phyloP scores from a whole-genome alignment of 92 coral and sea anemone genomes.

The Porites lobata region DNA sequence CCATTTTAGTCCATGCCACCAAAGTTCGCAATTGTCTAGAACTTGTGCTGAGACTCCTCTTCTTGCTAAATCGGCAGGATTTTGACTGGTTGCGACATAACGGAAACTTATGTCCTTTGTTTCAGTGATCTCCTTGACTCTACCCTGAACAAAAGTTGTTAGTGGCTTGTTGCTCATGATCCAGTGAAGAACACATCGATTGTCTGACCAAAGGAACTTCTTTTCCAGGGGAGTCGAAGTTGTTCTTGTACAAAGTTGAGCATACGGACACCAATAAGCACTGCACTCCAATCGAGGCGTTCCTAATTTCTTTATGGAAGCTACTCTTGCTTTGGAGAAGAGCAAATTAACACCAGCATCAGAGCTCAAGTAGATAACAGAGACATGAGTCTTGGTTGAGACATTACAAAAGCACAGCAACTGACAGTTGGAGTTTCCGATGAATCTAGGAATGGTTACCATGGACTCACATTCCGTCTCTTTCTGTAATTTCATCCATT shows the following conservation, averaged over 20 bases:
- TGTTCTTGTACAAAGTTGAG: not conserved
- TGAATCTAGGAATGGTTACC: too few species aligned
- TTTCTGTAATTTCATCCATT: too few species aligned
- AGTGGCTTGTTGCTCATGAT: constrained; percentile 28
- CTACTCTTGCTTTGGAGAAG: too few species aligned
- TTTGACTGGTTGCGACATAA: constrained; percentile 2
- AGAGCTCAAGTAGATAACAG: too few species aligned
- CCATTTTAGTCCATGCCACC: constrained; percentile 48
- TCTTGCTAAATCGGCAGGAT: constrained; percentile 52
- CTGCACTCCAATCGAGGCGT: constrained; percentile 34
- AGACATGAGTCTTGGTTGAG: too few species aligned
- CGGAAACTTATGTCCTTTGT: constrained; percentile 17
- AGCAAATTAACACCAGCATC: too few species aligned
- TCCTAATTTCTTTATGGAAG: constrained; percentile 21
- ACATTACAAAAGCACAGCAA: too few species aligned
- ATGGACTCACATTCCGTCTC: too few species aligned
- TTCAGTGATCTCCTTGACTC: constrained; percentile 8
- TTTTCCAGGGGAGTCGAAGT: not conserved
- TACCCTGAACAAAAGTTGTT: constrained; percentile 36
- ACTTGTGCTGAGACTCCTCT: constrained; percentile 36
- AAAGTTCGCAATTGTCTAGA: constrained; percentile 27
- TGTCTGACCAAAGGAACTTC: constrained; percentile 19
- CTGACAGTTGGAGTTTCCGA: too few species aligned
- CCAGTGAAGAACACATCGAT: constrained; percentile 31
- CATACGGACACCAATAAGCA: constrained; percentile 11